Conservation (phyloP, 2,113 vertebrate species). For the Vulpes ferrilata region DNA sequence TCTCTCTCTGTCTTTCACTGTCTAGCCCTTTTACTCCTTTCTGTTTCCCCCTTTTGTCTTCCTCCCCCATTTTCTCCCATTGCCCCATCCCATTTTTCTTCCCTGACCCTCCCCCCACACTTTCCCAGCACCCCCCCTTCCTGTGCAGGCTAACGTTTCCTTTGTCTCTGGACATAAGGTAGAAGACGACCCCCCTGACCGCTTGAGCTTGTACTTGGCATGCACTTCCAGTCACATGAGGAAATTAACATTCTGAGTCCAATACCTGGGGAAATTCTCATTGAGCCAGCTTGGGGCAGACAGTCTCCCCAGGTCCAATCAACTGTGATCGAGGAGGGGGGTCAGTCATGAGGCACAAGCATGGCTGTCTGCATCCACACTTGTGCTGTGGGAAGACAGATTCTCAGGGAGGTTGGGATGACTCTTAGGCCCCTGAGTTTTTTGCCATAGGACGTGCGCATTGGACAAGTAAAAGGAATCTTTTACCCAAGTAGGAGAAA, state of each 20-base stretch:
- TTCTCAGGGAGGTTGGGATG: neutral
- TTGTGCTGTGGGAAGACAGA: neutral
- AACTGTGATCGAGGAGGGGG: neutral
- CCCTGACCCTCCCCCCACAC: too few relatives aligned
- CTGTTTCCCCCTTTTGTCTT: neutral
- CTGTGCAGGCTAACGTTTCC: neutral
- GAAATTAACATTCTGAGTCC: neutral
- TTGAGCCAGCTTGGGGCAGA: neutral
- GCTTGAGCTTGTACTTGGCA: neutral
- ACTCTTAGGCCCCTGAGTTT: neutral
- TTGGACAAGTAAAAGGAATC: neutral
- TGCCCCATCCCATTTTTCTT: neutral
- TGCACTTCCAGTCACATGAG: neutral
- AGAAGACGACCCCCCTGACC: neutral
- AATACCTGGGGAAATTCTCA: neutral
- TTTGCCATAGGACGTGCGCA: neutral
- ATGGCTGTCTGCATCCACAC: neutral
- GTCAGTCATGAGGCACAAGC: neutral
- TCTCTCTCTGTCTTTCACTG: too few relatives aligned
- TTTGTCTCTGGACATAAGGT: neutral
- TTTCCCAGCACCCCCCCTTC: neutral
- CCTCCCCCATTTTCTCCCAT: neutral
- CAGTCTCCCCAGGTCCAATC: neutral
- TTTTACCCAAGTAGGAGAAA: neutral
- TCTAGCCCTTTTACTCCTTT: neutral